A percentile compares a stretch with the other conserved stretches of the same genome.
Conservation (phyloP, 2,113 vertebrate species). For the Neogobius melanostomus region DNA sequence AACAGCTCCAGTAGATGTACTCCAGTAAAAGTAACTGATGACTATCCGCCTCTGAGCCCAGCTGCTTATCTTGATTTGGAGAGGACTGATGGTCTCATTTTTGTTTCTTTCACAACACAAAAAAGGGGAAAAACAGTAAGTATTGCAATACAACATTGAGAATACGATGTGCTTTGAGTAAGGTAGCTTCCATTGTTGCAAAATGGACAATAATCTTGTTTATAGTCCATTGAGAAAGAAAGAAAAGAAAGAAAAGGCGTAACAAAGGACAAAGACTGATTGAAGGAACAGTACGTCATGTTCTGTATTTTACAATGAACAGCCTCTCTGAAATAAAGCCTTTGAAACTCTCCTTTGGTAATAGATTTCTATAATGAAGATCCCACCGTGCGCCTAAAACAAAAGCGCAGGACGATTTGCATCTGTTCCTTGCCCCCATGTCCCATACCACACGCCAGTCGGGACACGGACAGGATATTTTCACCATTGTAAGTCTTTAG, state of each 20-base stretch:
- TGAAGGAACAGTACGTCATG: not conserved
- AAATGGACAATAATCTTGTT: not conserved
- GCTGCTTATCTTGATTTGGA: too few species aligned
- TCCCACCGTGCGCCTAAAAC: slow-evolving; percentile 29
- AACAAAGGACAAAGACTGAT: not conserved
- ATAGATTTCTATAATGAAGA: not conserved
- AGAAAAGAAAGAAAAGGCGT: not conserved
- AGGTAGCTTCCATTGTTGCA: not conserved
- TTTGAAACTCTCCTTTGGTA: not conserved
- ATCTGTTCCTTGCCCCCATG: slow-evolving; percentile 40
- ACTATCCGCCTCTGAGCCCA: too few species aligned
- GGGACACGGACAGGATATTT: slow-evolving; percentile 46
- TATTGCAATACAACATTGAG: not conserved
- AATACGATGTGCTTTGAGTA: not conserved
- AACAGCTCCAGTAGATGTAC: too few species aligned
- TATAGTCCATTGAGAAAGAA: not conserved
- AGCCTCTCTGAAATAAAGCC: not conserved
- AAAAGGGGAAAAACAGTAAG: not conserved
- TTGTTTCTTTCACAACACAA: not conserved
- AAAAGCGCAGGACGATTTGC: slow-evolving; percentile 44
- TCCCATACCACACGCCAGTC: slow-evolving; percentile 41
- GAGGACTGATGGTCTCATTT: not conserved
- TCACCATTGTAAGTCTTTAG: slow-evolving; percentile 33
- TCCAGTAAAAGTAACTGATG: too few species aligned
- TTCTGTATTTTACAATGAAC: not conserved